A percentile compares a stretch with the other conserved stretches of the same genome.
These are phyloP conservation scores for Oenanthe melanoleuca DNA, from an alignment of 2,113 vertebrate species.

Conservation along the genomic window DNA sequence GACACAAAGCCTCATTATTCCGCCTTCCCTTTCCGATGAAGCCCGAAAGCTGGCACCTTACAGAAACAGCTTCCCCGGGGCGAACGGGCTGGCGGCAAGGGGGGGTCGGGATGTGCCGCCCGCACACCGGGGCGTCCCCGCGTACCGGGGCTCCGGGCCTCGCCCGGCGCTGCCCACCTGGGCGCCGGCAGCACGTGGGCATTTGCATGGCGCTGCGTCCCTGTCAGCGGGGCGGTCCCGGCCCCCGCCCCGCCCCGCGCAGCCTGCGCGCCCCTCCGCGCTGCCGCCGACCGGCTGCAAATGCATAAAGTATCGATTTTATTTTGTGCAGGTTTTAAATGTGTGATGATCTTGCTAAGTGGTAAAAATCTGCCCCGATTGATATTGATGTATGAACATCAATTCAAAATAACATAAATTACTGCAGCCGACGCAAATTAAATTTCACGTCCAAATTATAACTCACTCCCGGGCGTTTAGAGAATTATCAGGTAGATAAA, in stretches of 20 bases:
- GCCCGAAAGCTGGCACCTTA: not conserved
- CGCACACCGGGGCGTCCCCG: accelerated
- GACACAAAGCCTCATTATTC: constrained; percentile 49
- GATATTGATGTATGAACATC: constrained; percentile 23
- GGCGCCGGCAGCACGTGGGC: not conserved
- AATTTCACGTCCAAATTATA: constrained; percentile 29
- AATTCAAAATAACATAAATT: constrained; percentile 33
- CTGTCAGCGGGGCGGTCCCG: not conserved
- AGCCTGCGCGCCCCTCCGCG: not conserved
- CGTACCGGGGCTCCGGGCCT: not conserved
- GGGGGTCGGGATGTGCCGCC: not conserved
- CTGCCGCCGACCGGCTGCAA: not conserved
- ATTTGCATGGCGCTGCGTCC: not conserved
- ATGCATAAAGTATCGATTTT: not conserved
- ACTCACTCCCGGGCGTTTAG: not conserved
- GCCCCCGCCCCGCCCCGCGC: not conserved
- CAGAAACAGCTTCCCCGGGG: not conserved
- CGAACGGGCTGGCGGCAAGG: not conserved
- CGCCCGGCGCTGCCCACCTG: not conserved
- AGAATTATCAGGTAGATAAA: constrained; percentile 12
- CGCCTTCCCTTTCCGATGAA: not conserved
- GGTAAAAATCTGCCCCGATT: not conserved
- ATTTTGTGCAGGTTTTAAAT: not conserved
- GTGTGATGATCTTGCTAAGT: constrained; percentile 10
- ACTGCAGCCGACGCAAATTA: constrained; percentile 30